Evolutionary conservation across 2,888 invertebrate species (phyloP).

Genomic region (Pseudanteris insignis): DNA sequence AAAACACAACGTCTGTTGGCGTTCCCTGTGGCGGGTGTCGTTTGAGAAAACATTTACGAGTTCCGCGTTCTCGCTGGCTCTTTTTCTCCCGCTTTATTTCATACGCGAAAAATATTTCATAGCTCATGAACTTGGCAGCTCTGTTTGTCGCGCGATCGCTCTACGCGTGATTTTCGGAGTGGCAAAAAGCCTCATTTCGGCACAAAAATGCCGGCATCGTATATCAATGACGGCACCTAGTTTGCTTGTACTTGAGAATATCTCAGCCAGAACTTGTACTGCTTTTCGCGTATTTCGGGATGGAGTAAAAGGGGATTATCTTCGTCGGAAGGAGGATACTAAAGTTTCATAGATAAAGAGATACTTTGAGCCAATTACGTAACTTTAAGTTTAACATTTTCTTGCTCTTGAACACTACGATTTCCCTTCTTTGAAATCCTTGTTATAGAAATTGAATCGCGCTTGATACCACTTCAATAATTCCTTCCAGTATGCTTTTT

Average conservation of each 20-base stretch:
- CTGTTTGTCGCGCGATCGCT: constrained; percentile 5
- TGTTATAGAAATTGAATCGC: constrained; percentile 41
- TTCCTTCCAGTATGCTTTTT: constrained; percentile 25
- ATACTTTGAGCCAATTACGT: constrained; percentile 44
- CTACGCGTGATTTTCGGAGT: constrained; percentile 3
- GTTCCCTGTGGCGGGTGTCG: constrained; percentile 22
- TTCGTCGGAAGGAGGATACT: constrained; percentile 33
- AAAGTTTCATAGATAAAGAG: constrained; percentile 46
- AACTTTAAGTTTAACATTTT: constrained; percentile 42
- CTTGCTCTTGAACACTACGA: constrained; percentile 38
- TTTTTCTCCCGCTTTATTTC: constrained; percentile 36
- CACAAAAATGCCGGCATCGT: constrained; percentile 23
- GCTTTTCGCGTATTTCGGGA: constrained; percentile 28
- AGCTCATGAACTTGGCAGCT: constrained; percentile 29
- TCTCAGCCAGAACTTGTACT: constrained; percentile 33
- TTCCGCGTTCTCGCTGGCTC: constrained; percentile 30
- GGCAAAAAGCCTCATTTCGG: constrained; percentile 15
- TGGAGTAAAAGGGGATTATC: constrained; percentile 36
- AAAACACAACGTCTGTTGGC: constrained; percentile 29
- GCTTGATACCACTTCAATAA: constrained; percentile 26
- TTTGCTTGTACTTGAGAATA: constrained; percentile 39
- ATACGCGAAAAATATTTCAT: constrained; percentile 38
- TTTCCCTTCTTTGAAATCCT: constrained; percentile 38
- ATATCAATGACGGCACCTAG: constrained; percentile 38
- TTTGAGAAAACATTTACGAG: constrained; percentile 42